Evolutionary conservation across 2,888 invertebrate species (phyloP).

Genomic region (Heliconius erato): DNA sequence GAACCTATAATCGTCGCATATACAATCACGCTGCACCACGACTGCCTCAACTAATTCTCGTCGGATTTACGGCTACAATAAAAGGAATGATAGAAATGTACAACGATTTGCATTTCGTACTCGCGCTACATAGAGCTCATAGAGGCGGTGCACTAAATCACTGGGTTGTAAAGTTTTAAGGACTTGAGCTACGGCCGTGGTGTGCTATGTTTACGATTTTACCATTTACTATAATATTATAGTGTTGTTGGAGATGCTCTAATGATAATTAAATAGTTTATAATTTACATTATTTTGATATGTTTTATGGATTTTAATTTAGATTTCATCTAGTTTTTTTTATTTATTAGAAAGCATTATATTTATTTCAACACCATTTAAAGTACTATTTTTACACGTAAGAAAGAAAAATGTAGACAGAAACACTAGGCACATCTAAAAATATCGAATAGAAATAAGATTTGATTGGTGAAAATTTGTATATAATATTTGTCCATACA

Average conservation of each 20-base stretch:
- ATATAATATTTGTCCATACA: too few species aligned
- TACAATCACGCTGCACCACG: not conserved
- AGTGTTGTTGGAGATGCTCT: constrained; percentile 1
- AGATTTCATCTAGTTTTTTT: not conserved
- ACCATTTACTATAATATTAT: not conserved
- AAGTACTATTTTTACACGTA: too few species aligned
- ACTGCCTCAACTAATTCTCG: constrained; percentile 40
- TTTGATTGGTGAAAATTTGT: not conserved
- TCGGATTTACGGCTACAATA: constrained; percentile 47
- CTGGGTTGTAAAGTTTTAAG: constrained; percentile 43
- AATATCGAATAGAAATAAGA: too few species aligned
- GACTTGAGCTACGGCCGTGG: constrained; percentile 21
- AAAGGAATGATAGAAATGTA: constrained; percentile 59
- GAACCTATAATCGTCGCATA: not conserved
- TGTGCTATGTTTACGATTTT: not conserved
- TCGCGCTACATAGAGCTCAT: constrained; percentile 55
- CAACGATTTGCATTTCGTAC: constrained; percentile 64
- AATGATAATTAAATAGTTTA: not conserved
- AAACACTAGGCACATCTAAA: too few species aligned
- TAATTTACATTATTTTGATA: constrained; percentile 4
- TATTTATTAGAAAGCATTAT: not conserved
- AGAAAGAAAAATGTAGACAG: too few species aligned
- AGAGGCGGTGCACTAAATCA: constrained; percentile 35
- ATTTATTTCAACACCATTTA: too few species aligned
- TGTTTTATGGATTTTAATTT: not conserved